A percentile compares a stretch with the other conserved stretches of the same genome.
These are phyloP conservation scores for Drosophila neocordata DNA, from an alignment of 1,140 invertebrate genomes.

Conservation along the genomic window DNA sequence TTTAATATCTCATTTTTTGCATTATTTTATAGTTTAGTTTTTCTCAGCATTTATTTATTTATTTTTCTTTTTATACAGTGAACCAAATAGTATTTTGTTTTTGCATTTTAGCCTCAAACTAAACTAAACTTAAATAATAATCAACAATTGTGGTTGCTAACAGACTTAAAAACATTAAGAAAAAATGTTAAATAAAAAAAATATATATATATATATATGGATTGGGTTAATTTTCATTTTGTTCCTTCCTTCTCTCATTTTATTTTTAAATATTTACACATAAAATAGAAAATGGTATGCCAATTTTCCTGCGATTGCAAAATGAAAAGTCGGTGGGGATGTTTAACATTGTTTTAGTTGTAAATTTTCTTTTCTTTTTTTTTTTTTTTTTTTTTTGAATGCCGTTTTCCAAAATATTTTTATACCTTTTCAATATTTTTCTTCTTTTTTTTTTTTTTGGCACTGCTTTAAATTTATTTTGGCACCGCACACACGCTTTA, in stretches of 20 bases:
- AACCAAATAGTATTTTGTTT: slow-evolving; percentile 13
- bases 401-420: slow-evolving; percentile 14
- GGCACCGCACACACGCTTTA: slow-evolving; percentile 74
- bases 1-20: not conserved
- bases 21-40: slow-evolving; percentile 46
- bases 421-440: slow-evolving; percentile 14
- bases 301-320: slow-evolving; percentile 22
- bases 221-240: slow-evolving; percentile 18
- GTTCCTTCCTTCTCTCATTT: not conserved
- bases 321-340: slow-evolving; percentile 65
- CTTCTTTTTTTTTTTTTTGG: slow-evolving; percentile 55
- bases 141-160: slow-evolving; percentile 78
- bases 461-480: slow-evolving; percentile 76
- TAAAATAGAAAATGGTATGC: slow-evolving; percentile 44
- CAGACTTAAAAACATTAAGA: slow-evolving; percentile 65
- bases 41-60: slow-evolving; percentile 37
- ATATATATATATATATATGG: no score
- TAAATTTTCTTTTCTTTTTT: slow-evolving; percentile 17
- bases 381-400: slow-evolving; percentile 7
- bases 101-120: slow-evolving; percentile 74
- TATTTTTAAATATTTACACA: slow-evolving; percentile 54
- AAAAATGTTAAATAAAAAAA: slow-evolving; percentile 57
- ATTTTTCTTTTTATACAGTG: slow-evolving; percentile 13
- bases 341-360: slow-evolving; percentile 40
- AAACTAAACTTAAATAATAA: slow-evolving; percentile 83